Percentiles rank a stretch among this genome's conserved stretches.
phyloP scores from a whole-genome alignment of 2,797 vertebrate species.

The Capromys pilorides region DNA sequence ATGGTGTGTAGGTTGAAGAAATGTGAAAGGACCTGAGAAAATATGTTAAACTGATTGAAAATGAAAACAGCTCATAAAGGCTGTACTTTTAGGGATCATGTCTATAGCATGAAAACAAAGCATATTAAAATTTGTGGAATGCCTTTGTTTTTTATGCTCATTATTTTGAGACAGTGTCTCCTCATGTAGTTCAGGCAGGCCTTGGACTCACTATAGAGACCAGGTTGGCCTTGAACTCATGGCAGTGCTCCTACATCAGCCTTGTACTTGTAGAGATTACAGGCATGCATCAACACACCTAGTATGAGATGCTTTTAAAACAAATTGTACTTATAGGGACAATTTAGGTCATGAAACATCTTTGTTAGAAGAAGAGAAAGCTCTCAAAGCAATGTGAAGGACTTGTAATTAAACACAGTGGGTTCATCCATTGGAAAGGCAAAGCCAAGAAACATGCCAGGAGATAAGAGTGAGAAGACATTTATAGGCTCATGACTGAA shows the following conservation, averaged over 20 bases:
- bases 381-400: background rate
- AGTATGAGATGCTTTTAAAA: background rate
- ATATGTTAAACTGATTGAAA: conserved; percentile 39
- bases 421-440: background rate
- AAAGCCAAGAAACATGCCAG: background rate
- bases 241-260: background rate
- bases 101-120: background rate
- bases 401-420: background rate
- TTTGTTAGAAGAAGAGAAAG: background rate
- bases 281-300: background rate
- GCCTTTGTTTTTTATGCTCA: background rate
- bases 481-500: background rate
- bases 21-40: background rate
- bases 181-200: background rate
- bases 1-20: conserved; percentile 1
- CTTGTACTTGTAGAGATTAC: background rate
- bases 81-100: too few species aligned
- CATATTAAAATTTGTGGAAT: background rate
- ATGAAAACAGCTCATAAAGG: background rate
- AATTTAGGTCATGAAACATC: background rate
- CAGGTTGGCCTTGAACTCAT: background rate
- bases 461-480: background rate
- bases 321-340: background rate
- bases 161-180: background rate
- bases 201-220: background rate